Evolutionary conservation across 2,113 vertebrate species (phyloP).

Genomic region (Passer domesticus): DNA sequence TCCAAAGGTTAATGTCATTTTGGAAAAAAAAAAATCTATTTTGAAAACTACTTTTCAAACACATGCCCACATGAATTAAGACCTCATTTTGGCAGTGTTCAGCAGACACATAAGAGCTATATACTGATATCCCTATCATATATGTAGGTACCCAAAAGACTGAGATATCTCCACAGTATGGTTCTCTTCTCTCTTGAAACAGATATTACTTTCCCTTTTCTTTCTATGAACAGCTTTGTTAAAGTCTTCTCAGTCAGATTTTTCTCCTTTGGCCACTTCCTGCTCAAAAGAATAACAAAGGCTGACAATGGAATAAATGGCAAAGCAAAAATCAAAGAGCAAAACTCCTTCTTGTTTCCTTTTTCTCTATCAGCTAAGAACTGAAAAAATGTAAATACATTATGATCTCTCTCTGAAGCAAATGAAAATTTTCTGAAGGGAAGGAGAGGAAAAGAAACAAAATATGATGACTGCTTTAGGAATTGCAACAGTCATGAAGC

Average conservation of each 20-base stretch:
- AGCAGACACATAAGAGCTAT: neutral
- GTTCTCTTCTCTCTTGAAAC: neutral
- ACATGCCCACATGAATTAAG: neutral
- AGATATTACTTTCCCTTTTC: neutral
- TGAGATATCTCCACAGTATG: neutral
- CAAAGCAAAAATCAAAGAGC: neutral
- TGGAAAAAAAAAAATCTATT: neutral
- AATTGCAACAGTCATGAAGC: neutral
- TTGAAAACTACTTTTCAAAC: neutral
- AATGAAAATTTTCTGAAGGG: neutral
- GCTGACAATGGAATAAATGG: neutral
- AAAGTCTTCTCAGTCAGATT: neutral
- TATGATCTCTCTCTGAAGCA: neutral
- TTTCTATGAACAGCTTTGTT: neutral
- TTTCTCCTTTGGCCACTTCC: neutral
- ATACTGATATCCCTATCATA: neutral
- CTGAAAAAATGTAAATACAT: neutral
- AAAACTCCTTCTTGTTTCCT: neutral
- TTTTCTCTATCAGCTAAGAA: neutral
- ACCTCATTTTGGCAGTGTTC: neutral
- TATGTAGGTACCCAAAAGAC: neutral
- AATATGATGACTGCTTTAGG: neutral
- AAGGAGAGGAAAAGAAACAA: neutral
- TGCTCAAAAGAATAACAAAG: neutral
- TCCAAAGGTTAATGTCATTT: neutral